phyloP scores from a whole-genome alignment of 1,140 invertebrate species.

The Pseudomyrmex sp. region DNA sequence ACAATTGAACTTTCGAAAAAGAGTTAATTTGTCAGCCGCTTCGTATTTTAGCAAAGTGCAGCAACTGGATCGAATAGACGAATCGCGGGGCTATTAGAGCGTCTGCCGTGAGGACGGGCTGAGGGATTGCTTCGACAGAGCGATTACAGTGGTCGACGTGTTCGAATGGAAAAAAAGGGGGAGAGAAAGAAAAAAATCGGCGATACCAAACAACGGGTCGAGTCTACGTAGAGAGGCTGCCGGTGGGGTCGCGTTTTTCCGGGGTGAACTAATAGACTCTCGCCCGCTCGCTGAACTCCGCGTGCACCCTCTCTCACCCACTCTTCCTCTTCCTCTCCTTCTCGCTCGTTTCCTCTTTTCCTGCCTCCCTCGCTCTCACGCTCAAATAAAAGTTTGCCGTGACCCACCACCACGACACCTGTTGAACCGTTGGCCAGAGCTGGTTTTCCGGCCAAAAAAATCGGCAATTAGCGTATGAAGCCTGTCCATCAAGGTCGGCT shows the following conservation, averaged over 20 bases:
- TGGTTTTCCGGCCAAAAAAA: conserved; percentile 73
- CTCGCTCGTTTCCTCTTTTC: conserved; percentile 59
- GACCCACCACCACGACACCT: conserved; percentile 82
- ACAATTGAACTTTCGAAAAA: neutral
- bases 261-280: conserved; percentile 83
- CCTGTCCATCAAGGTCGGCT: conserved; percentile 79
- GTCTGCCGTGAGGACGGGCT: conserved; percentile 71
- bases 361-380: conserved; percentile 72
- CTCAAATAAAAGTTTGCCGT: conserved; percentile 85
- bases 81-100: conserved; percentile 70
- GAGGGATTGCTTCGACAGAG: conserved; percentile 76
- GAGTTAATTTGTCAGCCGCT: conserved; percentile 55
- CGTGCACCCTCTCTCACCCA: conserved; percentile 65
- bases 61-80: conserved; percentile 59
- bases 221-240: conserved; percentile 69
- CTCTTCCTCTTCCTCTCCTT: conserved; percentile 62
- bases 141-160: conserved; percentile 80
- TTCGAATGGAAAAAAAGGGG: conserved; percentile 77
- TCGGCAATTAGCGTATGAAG: conserved; percentile 83
- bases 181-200: conserved; percentile 78
- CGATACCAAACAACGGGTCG: conserved; percentile 78
- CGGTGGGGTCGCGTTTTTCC: conserved; percentile 81
- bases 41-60: conserved; percentile 50
- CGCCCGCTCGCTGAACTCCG: conserved; percentile 73
- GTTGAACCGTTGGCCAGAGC: conserved; percentile 81